Base-by-base conservation (phyloP, 1,140 invertebrate species). In the Helicoverpa armigera region DNA sequence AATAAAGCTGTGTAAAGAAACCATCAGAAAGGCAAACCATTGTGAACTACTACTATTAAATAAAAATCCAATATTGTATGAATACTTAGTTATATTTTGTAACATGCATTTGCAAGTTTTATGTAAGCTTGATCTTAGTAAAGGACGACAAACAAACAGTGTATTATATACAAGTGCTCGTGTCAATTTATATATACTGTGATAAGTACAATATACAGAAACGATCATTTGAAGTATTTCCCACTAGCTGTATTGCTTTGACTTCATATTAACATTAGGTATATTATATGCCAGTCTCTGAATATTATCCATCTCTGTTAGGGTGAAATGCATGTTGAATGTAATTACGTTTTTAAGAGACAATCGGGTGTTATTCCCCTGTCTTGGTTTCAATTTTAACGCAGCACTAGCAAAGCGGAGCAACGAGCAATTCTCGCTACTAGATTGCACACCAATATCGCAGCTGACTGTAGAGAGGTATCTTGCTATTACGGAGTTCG, bases 21-120 rank as follows among this genome's bases (percentile, higher is more conserved):
- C 35, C 35, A 35, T 35, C 35, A 35, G 7, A 35, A 35, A 35
- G 4, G 3, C 7, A 35, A 7, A 35, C 35, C 35, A 9, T 7
- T 9, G 35, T 43, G 9, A 43, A 60, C 58, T 76, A 76, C 73
- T 76, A 50, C 73, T 76, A 82, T 80, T 82, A 80, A 80, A 82
- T 82, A 85, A 80, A 65, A 79, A 85, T 85, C 75, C 81, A 83
- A 63, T 83, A 79, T 74, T 63, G 35, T 81, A 83, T 79, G 61
- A 77, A 77, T 65, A 77, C 75, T 54, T 77, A 72, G 50, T 31
- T 75, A 79, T 79, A 79, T 79, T 79, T 79, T 60, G 77, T 79
- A 72, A 70, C 77, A 79, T 79, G 77, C 77, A 79, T 60, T 43
- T 72, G 65, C 67, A 61, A 79, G 54, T 70, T 70, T 54, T 79